Percentiles rank a stretch among this genome's conserved stretches.
phyloP scores from a whole-genome alignment of 1,140 invertebrate genomes.

The Zaprionus tsacasi region DNA sequence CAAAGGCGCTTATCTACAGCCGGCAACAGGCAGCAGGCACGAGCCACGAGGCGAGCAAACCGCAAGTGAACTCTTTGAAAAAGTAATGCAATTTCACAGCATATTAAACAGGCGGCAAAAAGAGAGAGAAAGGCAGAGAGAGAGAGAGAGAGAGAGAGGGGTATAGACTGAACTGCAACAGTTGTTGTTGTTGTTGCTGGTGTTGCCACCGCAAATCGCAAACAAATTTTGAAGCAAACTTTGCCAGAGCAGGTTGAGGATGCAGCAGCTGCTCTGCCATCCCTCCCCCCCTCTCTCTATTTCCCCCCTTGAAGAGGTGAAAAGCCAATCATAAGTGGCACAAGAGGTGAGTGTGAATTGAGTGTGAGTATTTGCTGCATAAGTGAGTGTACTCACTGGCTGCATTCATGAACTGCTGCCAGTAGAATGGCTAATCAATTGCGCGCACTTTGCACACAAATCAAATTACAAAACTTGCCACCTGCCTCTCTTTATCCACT shows the following conservation, averaged over 20 bases:
- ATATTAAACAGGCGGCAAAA: constrained; percentile 71
- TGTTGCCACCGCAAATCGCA: constrained; percentile 47
- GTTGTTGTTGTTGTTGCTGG: constrained; percentile 72
- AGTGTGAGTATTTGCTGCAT: background rate
- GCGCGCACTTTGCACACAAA: constrained; percentile 76
- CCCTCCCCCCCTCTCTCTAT: background rate
- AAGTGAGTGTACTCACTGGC: constrained; percentile 32
- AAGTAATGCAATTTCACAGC: constrained; percentile 80
- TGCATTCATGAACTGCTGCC: constrained; percentile 50
- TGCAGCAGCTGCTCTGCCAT: constrained; percentile 6
- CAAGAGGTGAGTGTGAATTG: constrained; percentile 22
- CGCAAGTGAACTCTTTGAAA: constrained; percentile 63
- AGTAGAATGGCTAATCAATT: constrained; percentile 79
- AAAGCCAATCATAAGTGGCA: constrained; percentile 51
- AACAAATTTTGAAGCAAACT: constrained; percentile 58
- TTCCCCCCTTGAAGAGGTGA: constrained; percentile 29
- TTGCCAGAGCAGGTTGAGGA: constrained; percentile 14
- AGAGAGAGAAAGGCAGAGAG: constrained; percentile 50
- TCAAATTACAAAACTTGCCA: constrained; percentile 80
- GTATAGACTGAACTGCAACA: constrained; percentile 62
- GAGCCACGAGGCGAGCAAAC: constrained; percentile 30
- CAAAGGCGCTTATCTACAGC: constrained; percentile 73
- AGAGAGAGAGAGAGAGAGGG: constrained; percentile 49
- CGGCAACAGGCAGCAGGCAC: constrained; percentile 26
- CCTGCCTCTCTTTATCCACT: constrained; percentile 47